Base-by-base conservation (phyloP, 2,113 vertebrate species). In the Monarcha castaneiventris region DNA sequence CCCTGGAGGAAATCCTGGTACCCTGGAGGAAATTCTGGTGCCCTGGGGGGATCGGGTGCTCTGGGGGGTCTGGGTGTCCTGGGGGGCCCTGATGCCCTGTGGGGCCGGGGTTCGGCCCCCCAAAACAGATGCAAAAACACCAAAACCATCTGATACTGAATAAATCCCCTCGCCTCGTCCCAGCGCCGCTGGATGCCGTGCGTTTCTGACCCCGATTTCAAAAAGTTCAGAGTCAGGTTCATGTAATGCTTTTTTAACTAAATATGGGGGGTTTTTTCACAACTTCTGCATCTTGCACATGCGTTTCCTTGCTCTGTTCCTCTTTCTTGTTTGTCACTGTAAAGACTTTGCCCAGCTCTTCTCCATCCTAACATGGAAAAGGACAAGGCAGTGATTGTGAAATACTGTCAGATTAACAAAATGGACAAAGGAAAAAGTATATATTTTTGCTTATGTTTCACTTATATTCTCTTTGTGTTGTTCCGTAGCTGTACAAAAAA, bases 141-240 rank as follows among this genome's bases (percentile, higher is more conserved):
- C 18, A 2, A 37, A 52, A 16, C 5, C 9, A 4, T 7, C 22
- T 6, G 33, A 6, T 51, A 39, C 5, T 6, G 35, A 22, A 1
- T 14, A 16, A 56, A 30, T 26, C 33, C 33, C 10, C 23, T 30
- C 13, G 6, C 22, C 23, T 68, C 1, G 1, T 43, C 64, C 8
- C 2, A 6, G 67, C 6, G 3, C 46, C 3, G 6, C 78, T 61
- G 89, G 37, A 32, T 39, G 0, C 39, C 13, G 26, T 1, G 6
- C 4, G 0, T 16, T 48, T 37, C 25, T 44, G 59, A 66, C 18
- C 23, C 16, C 2, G 4, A 0, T 25, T 64, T 23, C 6, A 2
- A 3, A n/a, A 27, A 29, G 21, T 21, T 48, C 8, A 3, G 3
- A 68, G 32, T 33, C 55, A 46, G 8, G 4, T 35, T 52, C 33